Conservation (phyloP, 2,113 vertebrate species). For the Menidia beryllina region DNA sequence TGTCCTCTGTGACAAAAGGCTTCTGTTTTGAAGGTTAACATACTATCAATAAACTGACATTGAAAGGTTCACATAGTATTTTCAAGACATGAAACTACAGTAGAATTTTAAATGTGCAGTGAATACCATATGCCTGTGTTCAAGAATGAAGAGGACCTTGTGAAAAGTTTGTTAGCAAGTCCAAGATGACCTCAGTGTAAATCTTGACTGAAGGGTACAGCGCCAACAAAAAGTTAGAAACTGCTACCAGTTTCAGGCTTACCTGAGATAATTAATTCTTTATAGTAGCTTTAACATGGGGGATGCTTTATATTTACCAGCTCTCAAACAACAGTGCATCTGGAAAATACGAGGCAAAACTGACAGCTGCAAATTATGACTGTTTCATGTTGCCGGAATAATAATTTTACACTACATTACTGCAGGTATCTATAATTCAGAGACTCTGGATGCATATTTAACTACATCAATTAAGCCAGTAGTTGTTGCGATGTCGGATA, state of each 20-base stretch:
- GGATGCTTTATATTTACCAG: slow-evolving; percentile 51
- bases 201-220: slow-evolving; percentile 11
- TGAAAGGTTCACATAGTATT: slow-evolving; percentile 56
- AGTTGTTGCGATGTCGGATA: slow-evolving; percentile 78
- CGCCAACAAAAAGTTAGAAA: slow-evolving; percentile 39
- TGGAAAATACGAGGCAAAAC: slow-evolving; percentile 61
- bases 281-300: slow-evolving; percentile 36
- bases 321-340: slow-evolving; percentile 52
- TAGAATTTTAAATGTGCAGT: slow-evolving; percentile 28
- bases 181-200: slow-evolving; percentile 15
- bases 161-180: no score
- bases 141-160: neutral
- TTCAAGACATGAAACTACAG: slow-evolving; percentile 39
- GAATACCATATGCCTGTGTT: neutral
- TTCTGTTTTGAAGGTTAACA: slow-evolving; percentile 73
- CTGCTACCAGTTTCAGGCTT: slow-evolving; percentile 17
- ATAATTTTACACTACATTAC: slow-evolving; percentile 80
- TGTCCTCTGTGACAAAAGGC: slow-evolving; percentile 61
- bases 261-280: slow-evolving; percentile 36
- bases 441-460: slow-evolving; percentile 71
- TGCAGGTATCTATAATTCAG: slow-evolving; percentile 69
- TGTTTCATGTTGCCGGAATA: slow-evolving; percentile 64
- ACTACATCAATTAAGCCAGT: slow-evolving; percentile 81
- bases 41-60: slow-evolving; percentile 68
- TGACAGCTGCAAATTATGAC: slow-evolving; percentile 71